These are phyloP conservation scores for Hepsetus odoe DNA, from an alignment of 2,113 vertebrate genomes.

Conservation along the genomic window DNA sequence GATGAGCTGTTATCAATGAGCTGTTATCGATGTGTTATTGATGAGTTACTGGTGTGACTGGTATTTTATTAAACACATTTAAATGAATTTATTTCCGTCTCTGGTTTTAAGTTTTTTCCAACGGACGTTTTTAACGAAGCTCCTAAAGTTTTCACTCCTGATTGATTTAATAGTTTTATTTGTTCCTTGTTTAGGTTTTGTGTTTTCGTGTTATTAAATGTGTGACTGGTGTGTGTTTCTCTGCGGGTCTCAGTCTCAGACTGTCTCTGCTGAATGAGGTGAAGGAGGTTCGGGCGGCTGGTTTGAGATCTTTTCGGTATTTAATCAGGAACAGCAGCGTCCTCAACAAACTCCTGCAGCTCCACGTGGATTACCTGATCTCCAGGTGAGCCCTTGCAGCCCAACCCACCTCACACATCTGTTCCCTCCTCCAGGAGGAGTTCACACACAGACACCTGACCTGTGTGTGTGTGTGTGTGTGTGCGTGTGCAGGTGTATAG, in stretches of 20 bases:
- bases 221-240: background rate
- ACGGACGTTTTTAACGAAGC: too few species aligned
- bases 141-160: too few species aligned
- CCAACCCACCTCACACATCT: background rate
- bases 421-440: background rate
- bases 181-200: background rate
- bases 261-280: conserved; percentile 87
- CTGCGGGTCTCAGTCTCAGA: conserved; percentile 73
- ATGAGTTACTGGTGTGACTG: too few species aligned
- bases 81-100: too few species aligned
- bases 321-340: conserved; percentile 83
- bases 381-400: conserved; percentile 75
- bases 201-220: background rate
- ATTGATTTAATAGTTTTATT: background rate
- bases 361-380: conserved; percentile 91
- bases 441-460: too few species aligned
- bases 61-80: too few species aligned
- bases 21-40: too few species aligned
- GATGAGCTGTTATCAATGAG: too few species aligned
- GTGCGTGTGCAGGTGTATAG: conserved; percentile 80
- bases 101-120: too few species aligned
- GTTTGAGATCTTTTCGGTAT: conserved; percentile 85
- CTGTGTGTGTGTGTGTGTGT: conserved; percentile 4
- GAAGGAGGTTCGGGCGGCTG: conserved; percentile 88
- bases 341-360: conserved; percentile 84